phyloP scores from a whole-genome alignment of 2,888 invertebrate genomes.

The Athalia cordata region DNA sequence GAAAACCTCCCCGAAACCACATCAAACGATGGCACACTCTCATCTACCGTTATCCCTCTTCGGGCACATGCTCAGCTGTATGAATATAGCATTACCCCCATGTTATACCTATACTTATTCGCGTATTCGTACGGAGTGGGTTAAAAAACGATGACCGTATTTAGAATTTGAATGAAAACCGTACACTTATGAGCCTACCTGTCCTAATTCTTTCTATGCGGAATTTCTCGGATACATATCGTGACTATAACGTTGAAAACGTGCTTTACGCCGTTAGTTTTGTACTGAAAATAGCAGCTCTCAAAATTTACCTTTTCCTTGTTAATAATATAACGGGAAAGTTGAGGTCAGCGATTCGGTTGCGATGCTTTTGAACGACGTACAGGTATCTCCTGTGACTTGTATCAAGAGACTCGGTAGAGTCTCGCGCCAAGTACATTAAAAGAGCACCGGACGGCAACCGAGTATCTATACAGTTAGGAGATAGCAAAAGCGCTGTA shows the following conservation, averaged over 20 bases:
- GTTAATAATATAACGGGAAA: neutral
- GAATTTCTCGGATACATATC: too few species aligned
- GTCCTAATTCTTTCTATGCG: too few species aligned
- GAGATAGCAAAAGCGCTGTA: too few species aligned
- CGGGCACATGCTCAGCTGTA: neutral
- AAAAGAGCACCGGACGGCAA: too few species aligned
- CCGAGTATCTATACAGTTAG: too few species aligned
- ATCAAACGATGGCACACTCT: constrained; percentile 58
- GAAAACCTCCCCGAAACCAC: constrained; percentile 53
- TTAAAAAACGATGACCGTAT: too few species aligned
- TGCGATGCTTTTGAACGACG: constrained; percentile 1
- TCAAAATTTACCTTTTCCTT: neutral
- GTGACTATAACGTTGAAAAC: neutral
- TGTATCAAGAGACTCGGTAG: too few species aligned
- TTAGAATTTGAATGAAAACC: too few species aligned
- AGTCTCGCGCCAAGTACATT: too few species aligned
- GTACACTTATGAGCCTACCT: too few species aligned
- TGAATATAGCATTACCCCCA: constrained; percentile 52
- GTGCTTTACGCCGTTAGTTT: neutral
- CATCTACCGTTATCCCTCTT: constrained; percentile 29
- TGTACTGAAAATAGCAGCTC: neutral
- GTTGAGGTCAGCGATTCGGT: constrained; percentile 35
- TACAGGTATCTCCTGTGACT: constrained; percentile 13
- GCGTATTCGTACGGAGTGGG: too few species aligned
- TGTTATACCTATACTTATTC: neutral